Percentiles rank a stretch among this genome's conserved stretches.
These are phyloP conservation scores for Tillus elongatus DNA, from an alignment of 2,888 invertebrate species.

Conservation along the genomic window DNA sequence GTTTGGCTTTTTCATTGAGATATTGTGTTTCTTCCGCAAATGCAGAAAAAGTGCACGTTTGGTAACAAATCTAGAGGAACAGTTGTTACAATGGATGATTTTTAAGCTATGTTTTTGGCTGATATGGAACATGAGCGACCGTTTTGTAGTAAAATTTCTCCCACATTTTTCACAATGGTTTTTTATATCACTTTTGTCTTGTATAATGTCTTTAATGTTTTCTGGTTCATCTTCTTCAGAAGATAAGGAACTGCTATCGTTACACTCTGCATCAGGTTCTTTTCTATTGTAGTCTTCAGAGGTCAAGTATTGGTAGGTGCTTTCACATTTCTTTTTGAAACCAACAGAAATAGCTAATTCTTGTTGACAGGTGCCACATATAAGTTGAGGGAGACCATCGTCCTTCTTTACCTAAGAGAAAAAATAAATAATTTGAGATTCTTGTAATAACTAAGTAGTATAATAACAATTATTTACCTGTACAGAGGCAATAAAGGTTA, in stretches of 20 bases:
- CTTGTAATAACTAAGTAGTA: background rate
- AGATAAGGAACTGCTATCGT: too few species aligned
- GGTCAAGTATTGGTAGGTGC: constrained; percentile 18
- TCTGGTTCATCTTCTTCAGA: constrained; percentile 5
- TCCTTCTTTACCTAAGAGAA: constrained; percentile 18
- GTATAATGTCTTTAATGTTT: constrained; percentile 4
- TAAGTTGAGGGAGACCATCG: constrained; percentile 23
- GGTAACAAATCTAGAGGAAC: constrained; percentile 14
- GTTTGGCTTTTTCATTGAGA: constrained; percentile 12
- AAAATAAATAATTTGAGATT: constrained; percentile 8
- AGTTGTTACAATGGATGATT: constrained; percentile 14
- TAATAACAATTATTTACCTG: too few species aligned
- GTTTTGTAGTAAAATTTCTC: constrained; percentile 10
- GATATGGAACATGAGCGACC: constrained; percentile 12
- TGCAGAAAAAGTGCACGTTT: background rate
- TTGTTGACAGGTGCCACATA: constrained; percentile 21
- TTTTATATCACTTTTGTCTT: constrained; percentile 7
- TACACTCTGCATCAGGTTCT: too few species aligned
- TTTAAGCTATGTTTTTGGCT: constrained; percentile 13
- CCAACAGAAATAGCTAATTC: constrained; percentile 21
- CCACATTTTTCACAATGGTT: constrained; percentile 9
- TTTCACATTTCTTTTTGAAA: constrained; percentile 24
- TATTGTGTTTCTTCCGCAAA: constrained; percentile 7
- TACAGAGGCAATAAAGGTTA: too few species aligned
- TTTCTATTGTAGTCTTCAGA: too few species aligned